Evolutionary conservation across 2,888 invertebrate species (phyloP).

Genomic region (Acrobasis suavella): DNA sequence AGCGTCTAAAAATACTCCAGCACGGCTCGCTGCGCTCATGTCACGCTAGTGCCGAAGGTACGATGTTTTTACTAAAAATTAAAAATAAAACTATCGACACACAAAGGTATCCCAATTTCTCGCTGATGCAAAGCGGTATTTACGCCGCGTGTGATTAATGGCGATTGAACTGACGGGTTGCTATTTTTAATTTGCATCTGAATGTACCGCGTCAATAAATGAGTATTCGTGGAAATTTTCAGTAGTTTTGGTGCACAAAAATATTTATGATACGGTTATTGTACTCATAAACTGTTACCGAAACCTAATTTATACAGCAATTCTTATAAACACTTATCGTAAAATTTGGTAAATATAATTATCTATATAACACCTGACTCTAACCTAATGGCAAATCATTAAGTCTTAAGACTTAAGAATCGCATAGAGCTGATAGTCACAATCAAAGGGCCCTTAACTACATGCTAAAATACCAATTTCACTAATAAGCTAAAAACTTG

Average conservation of each 20-base stretch:
- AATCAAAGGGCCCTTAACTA: too few relatives aligned
- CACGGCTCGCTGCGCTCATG: constrained; percentile 36
- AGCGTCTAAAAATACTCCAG: constrained; percentile 41
- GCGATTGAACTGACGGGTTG: neutral
- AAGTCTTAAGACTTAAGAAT: too few relatives aligned
- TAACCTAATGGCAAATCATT: too few relatives aligned
- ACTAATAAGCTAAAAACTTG: too few relatives aligned
- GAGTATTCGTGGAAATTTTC: neutral
- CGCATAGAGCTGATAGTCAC: too few relatives aligned
- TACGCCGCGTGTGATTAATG: constrained; percentile 9
- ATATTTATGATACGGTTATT: neutral
- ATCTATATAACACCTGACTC: too few relatives aligned
- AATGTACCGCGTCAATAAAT: constrained; percentile 17
- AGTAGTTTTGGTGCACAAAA: neutral
- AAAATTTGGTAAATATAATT: too few relatives aligned
- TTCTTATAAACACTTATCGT: neutral
- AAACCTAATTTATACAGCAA: constrained; percentile 1
- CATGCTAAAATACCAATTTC: too few relatives aligned
- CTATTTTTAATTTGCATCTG: constrained; percentile 23
- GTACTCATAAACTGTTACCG: neutral
- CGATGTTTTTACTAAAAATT: constrained; percentile 14
- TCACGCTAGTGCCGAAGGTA: constrained; percentile 24
- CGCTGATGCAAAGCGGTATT: neutral
- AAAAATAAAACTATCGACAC: constrained; percentile 14
- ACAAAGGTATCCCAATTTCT: constrained; percentile 15